Evolutionary conservation across 37 sponge, comb jelly and placozoan genomes (phyloP), one percentile per base, ranked within the genome.

Genomic region (Bolinopsis microptera): DNA sequence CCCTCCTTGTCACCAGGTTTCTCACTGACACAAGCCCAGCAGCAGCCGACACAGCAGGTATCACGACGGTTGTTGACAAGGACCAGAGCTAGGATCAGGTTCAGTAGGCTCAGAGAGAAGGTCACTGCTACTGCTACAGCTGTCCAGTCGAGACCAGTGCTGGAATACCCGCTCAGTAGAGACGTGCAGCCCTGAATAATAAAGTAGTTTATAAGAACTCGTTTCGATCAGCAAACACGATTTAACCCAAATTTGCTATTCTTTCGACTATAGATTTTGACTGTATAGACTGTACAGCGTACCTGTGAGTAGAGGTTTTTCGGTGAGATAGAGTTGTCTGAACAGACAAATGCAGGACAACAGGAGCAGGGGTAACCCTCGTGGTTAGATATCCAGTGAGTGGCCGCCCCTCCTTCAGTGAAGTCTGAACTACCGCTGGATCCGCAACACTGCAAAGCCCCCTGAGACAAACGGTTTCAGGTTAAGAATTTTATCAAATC

Each of bases 361-460:
- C 75, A 72, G 22, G 75, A 72, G 18, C 75, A 72, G 25, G 75
- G 75, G 25, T 72, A 72, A 72, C 75, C 75, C 5, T n/a, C 3
- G 5, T 72, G 5, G 75, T 72, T 72, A 72, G 75, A 72, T 23
- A 72, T 72, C 75, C 75, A 72, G 31, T 72, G 31, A 28, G 75
- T 72, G 3, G 75, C 75, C 3, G 75, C 75, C n/a, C 75, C 75
- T 21, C 75, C 75, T 21, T 8, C 18, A 5, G 75, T 24, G 75
- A 30, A 72, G 75, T 72, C 75, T 23, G 75, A 72, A 21, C n/a
- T 24, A 72, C 75, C 75, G 25, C 22, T 28, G 5, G 31, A n/a
- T 72, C 75, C 75, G 31, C 75, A 72, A 21, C 75, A 72, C 22
- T 2, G 5, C 22, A 72, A 72, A 30, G 25, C 3, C 5, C 75